Percentiles rank a stretch among this genome's conserved stretches.
These are phyloP conservation scores for Bombus vancouverensis DNA, from an alignment of 1,140 invertebrate species.

Conservation along the genomic window DNA sequence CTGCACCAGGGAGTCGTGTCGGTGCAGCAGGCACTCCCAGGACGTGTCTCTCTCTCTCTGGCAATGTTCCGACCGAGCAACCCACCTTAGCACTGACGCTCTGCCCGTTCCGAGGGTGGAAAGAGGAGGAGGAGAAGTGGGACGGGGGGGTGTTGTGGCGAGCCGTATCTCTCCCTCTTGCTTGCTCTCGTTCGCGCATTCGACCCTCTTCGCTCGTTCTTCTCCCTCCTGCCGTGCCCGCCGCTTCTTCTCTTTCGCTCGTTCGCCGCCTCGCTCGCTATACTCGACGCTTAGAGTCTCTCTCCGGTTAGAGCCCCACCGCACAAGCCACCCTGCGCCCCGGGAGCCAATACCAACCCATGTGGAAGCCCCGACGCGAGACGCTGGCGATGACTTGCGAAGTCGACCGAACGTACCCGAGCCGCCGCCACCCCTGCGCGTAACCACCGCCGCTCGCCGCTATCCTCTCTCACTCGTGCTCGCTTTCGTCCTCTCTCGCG, in stretches of 20 bases:
- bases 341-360: constrained; percentile 83
- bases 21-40: constrained; percentile 78
- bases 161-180: constrained; percentile 58
- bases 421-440: constrained; percentile 60
- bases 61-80: constrained; percentile 79
- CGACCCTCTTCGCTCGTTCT: constrained; percentile 49
- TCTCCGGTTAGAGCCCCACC: constrained; percentile 76
- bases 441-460: constrained; percentile 57
- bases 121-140: constrained; percentile 58
- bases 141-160: constrained; percentile 74
- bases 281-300: constrained; percentile 59
- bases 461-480: constrained; percentile 8
- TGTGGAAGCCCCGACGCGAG: constrained; percentile 81
- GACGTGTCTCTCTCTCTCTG: constrained; percentile 76
- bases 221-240: constrained; percentile 17
- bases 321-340: constrained; percentile 79
- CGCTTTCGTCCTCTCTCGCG: background rate
- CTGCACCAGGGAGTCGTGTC: constrained; percentile 66
- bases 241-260: constrained; percentile 22
- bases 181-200: constrained; percentile 34
- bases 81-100: constrained; percentile 81
- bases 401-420: constrained; percentile 75
- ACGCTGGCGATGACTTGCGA: constrained; percentile 77
- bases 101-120: constrained; percentile 75
- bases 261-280: constrained; percentile 45